Conservation (phyloP, 2,888 invertebrate species). For the Ligdia adustata region DNA sequence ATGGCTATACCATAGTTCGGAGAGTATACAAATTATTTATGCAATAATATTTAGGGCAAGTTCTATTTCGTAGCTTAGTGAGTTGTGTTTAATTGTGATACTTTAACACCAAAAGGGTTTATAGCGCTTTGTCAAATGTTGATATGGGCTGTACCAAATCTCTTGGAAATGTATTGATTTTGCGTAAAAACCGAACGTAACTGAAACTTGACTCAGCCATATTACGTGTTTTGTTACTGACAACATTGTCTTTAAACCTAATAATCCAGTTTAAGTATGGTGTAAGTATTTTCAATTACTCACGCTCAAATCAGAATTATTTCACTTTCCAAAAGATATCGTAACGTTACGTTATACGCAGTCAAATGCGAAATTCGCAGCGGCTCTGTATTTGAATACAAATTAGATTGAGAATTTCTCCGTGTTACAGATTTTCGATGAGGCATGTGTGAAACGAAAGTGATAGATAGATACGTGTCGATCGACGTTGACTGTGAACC, state of each 20-base stretch:
- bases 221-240: background rate
- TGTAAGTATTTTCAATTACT: conserved; percentile 7
- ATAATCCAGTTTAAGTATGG: conserved; percentile 47
- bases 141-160: too few relatives aligned
- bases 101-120: too few relatives aligned
- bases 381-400: conserved; percentile 67
- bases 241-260: conserved; percentile 28
- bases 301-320: conserved; percentile 43
- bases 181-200: conserved; percentile 6
- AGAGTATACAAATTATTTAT: too few relatives aligned
- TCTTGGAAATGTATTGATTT: conserved; percentile 14
- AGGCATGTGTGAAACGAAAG: conserved; percentile 70
- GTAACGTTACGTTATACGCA: conserved; percentile 58
- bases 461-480: conserved; percentile 46
- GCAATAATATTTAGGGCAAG: too few relatives aligned
- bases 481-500: conserved; percentile 41
- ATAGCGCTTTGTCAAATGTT: too few relatives aligned
- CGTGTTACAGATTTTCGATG: conserved; percentile 65
- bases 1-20: too few relatives aligned
- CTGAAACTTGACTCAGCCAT: too few relatives aligned
- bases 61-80: too few relatives aligned
- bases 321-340: conserved; percentile 54
- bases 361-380: conserved; percentile 61
- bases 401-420: conserved; percentile 73
- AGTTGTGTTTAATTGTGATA: too few relatives aligned